These are phyloP conservation scores for Carcharodon carcharias DNA, from an alignment of 2,797 vertebrate species.

Conservation along the genomic window DNA sequence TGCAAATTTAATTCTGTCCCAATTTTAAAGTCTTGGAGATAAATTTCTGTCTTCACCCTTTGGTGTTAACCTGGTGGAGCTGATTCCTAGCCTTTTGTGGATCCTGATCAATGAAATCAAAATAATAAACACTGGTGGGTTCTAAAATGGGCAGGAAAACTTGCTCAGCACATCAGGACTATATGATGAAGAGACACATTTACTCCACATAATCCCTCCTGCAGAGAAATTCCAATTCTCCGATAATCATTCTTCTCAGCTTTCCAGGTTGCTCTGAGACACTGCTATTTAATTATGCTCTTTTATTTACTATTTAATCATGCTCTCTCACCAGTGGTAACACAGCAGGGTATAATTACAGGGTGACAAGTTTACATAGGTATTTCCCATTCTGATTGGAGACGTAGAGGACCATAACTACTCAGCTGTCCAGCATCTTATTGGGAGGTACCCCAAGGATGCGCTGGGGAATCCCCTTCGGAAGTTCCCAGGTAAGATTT, in stretches of 20 bases:
- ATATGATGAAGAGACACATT: not conserved
- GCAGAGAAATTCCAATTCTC: not conserved
- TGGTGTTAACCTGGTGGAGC: not conserved
- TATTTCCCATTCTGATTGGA: not conserved
- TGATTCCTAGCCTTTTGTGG: fast-evolving
- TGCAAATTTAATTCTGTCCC: too few species aligned
- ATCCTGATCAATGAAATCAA: too few species aligned
- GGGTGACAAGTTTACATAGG: not conserved
- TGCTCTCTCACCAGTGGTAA: not conserved
- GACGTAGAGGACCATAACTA: not conserved
- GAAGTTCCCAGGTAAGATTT: too few species aligned
- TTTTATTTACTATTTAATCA: not conserved
- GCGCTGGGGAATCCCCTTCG: too few species aligned
- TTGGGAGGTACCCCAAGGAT: too few species aligned
- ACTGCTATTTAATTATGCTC: not conserved
- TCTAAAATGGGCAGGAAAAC: not conserved
- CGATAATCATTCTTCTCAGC: not conserved
- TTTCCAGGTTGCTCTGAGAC: not conserved
- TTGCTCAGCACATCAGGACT: not conserved
- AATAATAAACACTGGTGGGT: not conserved
- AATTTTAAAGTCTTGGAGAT: not conserved
- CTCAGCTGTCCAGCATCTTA: too few species aligned
- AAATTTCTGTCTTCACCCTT: not conserved
- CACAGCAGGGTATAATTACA: not conserved
- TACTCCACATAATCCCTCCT: not conserved